Percentiles rank a stretch among this genome's conserved stretches.
phyloP scores from a whole-genome alignment of 2,797 vertebrate species.

The Percopsis omiscomaycus region DNA sequence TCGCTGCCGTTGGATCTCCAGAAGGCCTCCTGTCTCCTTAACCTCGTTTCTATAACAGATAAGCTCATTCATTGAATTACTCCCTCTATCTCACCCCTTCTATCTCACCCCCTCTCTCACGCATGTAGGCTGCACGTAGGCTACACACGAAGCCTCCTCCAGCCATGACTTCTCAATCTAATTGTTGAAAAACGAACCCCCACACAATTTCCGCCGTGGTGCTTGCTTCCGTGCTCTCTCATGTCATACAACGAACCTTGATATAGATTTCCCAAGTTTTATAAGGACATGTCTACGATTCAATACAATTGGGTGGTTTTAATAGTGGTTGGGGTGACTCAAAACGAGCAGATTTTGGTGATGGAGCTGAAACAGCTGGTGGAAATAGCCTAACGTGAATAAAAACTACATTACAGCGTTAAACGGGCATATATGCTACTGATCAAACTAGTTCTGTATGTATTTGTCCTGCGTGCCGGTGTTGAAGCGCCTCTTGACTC shows the following conservation, averaged over 20 bases:
- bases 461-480: too few species aligned
- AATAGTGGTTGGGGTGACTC: background rate
- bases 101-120: background rate
- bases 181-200: slow-evolving; percentile 60
- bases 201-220: slow-evolving; percentile 23
- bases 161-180: slow-evolving; percentile 62
- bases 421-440: too few species aligned
- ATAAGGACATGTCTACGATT: background rate
- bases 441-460: too few species aligned
- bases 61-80: slow-evolving; percentile 84
- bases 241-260: background rate
- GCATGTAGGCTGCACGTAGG: slow-evolving; percentile 10
- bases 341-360: too few species aligned
- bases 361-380: too few species aligned
- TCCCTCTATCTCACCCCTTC: background rate
- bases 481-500: too few species aligned
- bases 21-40: slow-evolving; percentile 80
- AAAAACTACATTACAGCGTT: too few species aligned
- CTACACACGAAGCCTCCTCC: slow-evolving; percentile 49
- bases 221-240: background rate
- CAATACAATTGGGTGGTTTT: background rate
- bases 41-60: slow-evolving; percentile 85
- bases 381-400: too few species aligned
- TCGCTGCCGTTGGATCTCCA: slow-evolving; percentile 42
- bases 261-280: background rate